Conservation (phyloP, 2,113 vertebrate species). For the Elanoides forficatus region DNA sequence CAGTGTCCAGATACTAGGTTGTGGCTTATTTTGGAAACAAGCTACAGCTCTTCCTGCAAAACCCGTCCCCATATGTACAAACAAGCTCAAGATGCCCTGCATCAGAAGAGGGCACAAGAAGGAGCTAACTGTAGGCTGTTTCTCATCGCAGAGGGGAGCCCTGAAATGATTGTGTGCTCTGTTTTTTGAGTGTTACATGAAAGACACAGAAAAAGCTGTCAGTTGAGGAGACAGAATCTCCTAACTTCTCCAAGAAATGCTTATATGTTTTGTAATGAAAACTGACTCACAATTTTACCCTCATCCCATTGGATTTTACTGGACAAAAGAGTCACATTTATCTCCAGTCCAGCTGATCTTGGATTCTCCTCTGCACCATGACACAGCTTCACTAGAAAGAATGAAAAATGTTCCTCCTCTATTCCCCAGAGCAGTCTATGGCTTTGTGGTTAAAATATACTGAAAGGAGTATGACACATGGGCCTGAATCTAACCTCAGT, state of each 20-base stretch:
- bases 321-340: neutral
- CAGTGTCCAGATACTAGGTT: neutral
- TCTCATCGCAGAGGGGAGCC: neutral
- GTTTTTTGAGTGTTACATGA: neutral
- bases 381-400: neutral
- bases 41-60: neutral
- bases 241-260: neutral
- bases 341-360: neutral
- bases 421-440: neutral
- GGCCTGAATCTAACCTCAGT: neutral
- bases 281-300: neutral
- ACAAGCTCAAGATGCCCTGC: neutral
- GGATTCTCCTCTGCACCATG: neutral
- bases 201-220: neutral
- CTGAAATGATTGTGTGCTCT: neutral
- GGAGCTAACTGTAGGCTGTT: neutral
- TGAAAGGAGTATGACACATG: neutral
- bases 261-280: neutral
- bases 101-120: neutral
- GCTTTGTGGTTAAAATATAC: conserved; percentile 26
- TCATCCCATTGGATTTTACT: neutral
- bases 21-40: neutral
- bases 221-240: neutral
- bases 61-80: neutral
- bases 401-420: neutral